phyloP scores from a whole-genome alignment of 1,140 invertebrate species.

The Pteromalus puparum region DNA sequence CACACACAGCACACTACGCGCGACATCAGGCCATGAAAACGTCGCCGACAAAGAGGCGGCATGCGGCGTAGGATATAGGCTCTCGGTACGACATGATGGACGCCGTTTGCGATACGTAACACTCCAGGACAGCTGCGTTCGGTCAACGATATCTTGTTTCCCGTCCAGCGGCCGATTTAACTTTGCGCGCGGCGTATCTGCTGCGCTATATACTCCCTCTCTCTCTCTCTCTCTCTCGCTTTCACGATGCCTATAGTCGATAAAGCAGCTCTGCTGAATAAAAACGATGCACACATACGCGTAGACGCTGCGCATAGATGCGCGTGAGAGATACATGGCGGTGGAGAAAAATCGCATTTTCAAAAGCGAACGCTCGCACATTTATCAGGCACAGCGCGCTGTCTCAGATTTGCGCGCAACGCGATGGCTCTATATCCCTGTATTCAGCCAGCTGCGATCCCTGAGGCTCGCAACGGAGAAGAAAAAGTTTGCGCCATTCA shows the following conservation, averaged over 20 bases:
- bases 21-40: too few species aligned
- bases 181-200: background rate
- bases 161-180: background rate
- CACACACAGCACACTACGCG: too few species aligned
- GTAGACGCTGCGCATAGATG: background rate
- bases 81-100: background rate
- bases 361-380: background rate
- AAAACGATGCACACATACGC: background rate
- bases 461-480: background rate
- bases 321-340: background rate
- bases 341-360: background rate
- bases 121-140: background rate
- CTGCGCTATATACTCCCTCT: too few species aligned
- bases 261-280: background rate
- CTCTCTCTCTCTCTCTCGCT: background rate
- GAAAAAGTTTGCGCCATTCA: background rate
- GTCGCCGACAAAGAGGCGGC: background rate
- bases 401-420: background rate
- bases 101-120: background rate
- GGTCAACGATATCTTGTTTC: conserved; percentile 3
- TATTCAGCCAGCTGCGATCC: background rate
- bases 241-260: background rate
- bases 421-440: background rate
- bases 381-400: background rate
- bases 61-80: too few species aligned